phyloP scores from a whole-genome alignment of 2,797 vertebrate species.

The Dromococcyx pavoninus region DNA sequence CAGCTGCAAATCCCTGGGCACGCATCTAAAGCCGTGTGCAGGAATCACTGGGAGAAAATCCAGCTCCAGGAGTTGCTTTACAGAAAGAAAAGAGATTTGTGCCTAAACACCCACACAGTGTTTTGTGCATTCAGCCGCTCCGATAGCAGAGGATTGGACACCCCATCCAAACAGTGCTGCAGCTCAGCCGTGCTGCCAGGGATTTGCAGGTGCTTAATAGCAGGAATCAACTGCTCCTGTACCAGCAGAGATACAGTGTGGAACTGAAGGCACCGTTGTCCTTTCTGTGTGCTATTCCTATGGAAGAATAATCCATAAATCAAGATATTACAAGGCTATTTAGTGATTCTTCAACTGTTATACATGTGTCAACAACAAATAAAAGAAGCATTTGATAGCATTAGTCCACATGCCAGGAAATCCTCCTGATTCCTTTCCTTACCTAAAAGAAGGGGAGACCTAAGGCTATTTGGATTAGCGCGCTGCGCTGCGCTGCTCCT shows the following conservation, averaged over 20 bases:
- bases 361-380: slow-evolving; percentile 61
- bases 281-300: background rate
- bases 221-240: background rate
- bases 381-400: slow-evolving; percentile 56
- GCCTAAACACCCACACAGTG: accelerated
- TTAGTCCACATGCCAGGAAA: slow-evolving; percentile 60
- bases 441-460: background rate
- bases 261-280: background rate
- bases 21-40: background rate
- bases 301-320: slow-evolving; percentile 62
- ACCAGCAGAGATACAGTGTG: background rate
- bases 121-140: background rate
- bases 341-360: slow-evolving; percentile 56
- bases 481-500: background rate
- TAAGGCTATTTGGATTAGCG: slow-evolving; percentile 40
- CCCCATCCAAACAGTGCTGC: background rate
- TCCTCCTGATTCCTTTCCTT: slow-evolving; percentile 37
- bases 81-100: background rate
- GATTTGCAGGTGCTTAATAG: background rate
- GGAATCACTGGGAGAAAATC: background rate
- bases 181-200: background rate
- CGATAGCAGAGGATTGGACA: accelerated
- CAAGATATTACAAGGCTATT: slow-evolving; percentile 66
- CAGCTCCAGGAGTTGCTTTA: background rate
- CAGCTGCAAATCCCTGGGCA: accelerated